Evolutionary conservation across 2,797 vertebrate species (phyloP).

Genomic region (Zenarchopterus dispar): DNA sequence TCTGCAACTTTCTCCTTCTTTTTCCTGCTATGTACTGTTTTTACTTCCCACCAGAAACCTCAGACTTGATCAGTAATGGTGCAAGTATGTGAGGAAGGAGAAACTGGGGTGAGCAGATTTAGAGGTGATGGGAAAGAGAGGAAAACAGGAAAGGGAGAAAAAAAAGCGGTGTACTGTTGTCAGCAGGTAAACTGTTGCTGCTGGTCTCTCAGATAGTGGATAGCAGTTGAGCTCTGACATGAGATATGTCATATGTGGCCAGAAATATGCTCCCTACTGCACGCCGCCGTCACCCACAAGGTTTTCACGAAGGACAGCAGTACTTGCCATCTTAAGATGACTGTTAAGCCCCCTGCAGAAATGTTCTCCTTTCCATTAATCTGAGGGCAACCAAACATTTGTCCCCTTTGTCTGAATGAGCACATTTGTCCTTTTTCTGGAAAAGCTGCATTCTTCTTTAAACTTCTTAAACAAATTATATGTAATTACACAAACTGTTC

Average conservation of each 20-base stretch:
- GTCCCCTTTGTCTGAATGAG: constrained; percentile 3
- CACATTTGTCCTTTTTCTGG: constrained; percentile 1
- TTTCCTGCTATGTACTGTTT: not conserved
- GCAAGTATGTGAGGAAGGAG: constrained; percentile 2
- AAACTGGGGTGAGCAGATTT: constrained; percentile 6
- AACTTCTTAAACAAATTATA: not conserved
- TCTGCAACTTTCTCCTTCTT: constrained; percentile 9
- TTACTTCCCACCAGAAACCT: constrained; percentile 35
- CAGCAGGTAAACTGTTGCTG: constrained; percentile 16
- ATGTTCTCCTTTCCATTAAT: constrained; percentile 10
- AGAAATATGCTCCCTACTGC: not conserved
- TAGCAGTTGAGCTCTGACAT: not conserved
- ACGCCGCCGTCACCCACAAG: constrained; percentile 6
- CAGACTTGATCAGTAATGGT: constrained; percentile 3
- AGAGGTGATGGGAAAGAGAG: not conserved
- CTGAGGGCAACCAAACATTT: constrained; percentile 4
- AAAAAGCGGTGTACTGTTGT: constrained; percentile 10
- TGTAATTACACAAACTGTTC: not conserved
- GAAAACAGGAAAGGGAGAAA: not conserved
- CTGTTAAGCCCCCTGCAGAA: constrained; percentile 1
- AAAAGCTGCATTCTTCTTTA: not conserved
- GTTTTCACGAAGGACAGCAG: constrained; percentile 20
- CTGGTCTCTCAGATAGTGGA: not conserved
- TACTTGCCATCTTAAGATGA: constrained; percentile 1
- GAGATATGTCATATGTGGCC: constrained; percentile 1